Evolutionary conservation across 1,140 invertebrate genomes (phyloP).

Genomic region (Cyphomyrmex costatus): DNA sequence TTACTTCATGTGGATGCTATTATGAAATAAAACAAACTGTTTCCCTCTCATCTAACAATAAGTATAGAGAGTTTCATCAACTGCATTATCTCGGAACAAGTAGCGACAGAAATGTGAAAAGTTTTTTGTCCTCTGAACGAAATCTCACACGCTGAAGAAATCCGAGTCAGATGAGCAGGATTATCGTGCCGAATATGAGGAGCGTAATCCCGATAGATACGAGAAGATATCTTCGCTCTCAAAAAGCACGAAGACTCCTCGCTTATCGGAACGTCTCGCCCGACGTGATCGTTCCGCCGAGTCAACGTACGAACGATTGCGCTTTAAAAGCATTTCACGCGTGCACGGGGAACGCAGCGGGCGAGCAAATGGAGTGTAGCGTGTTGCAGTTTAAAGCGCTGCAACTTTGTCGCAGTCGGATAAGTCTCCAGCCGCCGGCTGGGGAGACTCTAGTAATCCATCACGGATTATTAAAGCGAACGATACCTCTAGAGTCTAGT

Average conservation of each 20-base stretch:
- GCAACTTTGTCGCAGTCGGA: conserved; percentile 18
- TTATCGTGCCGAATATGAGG: background rate
- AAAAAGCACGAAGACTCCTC: conserved; percentile 35
- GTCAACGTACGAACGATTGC: conserved; percentile 73
- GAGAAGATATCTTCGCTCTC: conserved; percentile 2
- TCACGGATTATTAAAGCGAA: background rate
- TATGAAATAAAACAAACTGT: background rate
- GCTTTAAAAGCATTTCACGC: conserved; percentile 65
- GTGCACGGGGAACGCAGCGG: background rate
- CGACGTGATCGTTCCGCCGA: conserved; percentile 46
- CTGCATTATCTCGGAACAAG: background rate
- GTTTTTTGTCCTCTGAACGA: background rate
- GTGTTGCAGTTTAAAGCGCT: conserved; percentile 14
- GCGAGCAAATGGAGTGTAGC: background rate
- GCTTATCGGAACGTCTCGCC: conserved; percentile 45
- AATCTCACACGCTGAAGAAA: background rate
- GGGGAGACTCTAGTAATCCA: too few relatives aligned
- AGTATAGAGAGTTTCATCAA: background rate
- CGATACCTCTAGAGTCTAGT: background rate
- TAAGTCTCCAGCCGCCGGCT: background rate
- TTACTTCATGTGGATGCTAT: background rate
- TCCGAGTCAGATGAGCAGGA: background rate
- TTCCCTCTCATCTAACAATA: background rate
- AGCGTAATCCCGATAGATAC: background rate
- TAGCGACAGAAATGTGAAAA: background rate